Conservation (phyloP, 92 coral and sea anemone species). For the Meandrina meandrites region DNA sequence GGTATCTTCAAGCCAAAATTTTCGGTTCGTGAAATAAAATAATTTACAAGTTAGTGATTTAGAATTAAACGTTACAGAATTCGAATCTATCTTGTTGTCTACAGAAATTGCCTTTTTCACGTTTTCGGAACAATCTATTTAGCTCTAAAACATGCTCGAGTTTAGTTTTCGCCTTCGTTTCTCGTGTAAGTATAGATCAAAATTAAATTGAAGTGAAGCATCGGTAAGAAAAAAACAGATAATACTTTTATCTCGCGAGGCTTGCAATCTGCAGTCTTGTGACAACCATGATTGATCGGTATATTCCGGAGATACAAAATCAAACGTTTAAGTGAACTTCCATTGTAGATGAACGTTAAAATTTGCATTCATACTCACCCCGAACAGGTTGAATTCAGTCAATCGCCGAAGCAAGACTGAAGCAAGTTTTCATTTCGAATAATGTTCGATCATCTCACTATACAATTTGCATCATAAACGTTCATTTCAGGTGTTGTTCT, state of each 20-base stretch:
- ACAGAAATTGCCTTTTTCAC: too few relatives aligned
- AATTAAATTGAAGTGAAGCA: background rate
- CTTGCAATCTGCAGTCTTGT: background rate
- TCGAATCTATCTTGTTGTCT: background rate
- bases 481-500: conserved; percentile 16
- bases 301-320: background rate
- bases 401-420: background rate
- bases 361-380: conserved; percentile 4
- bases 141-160: background rate
- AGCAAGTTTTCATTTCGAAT: background rate
- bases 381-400: background rate
- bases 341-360: background rate
- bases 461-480: conserved; percentile 4
- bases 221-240: background rate
- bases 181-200: background rate
- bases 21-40: background rate
- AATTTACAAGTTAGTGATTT: background rate
- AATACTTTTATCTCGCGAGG: background rate
- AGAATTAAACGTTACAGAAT: background rate
- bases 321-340: background rate
- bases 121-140: background rate
- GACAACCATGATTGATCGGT: background rate
- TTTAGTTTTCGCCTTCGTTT: background rate
- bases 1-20: background rate
- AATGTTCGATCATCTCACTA: background rate